A percentile compares a stretch with the other conserved stretches of the same genome.
These are phyloP conservation scores for Cynoglossus semilaevis DNA, from an alignment of 2,113 vertebrate genomes.

Conservation along the genomic window DNA sequence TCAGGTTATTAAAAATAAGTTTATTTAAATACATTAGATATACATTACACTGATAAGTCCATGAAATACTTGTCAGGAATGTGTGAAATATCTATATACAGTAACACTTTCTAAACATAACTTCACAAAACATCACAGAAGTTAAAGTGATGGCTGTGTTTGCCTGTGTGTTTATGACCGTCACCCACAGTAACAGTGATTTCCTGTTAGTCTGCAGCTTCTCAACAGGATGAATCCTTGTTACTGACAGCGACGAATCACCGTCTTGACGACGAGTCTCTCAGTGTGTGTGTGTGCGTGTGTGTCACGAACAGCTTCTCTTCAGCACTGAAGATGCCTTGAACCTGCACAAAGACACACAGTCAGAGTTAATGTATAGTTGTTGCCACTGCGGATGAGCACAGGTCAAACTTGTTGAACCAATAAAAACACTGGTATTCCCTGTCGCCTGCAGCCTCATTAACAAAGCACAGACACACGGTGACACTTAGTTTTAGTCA, in stretches of 20 bases:
- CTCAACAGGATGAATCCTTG: conserved; percentile 82
- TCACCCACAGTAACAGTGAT: conserved; percentile 77
- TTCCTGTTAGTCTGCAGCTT: conserved; percentile 63
- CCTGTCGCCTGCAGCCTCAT: conserved; percentile 35
- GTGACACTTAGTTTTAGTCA: conserved; percentile 29
- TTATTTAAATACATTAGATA: too few relatives aligned
- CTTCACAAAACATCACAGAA: background rate
- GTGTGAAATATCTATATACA: background rate
- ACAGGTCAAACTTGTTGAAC: background rate
- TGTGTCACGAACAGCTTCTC: background rate
- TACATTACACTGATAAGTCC: too few relatives aligned
- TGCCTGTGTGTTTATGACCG: conserved; percentile 23
- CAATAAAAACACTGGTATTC: conserved; percentile 27
- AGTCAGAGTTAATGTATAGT: background rate
- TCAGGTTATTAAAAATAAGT: too few relatives aligned
- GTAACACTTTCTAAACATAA: background rate
- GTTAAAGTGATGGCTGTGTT: too few relatives aligned
- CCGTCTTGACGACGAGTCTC: background rate
- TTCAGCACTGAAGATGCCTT: background rate
- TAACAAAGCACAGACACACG: conserved; percentile 27
- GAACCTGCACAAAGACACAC: conserved; percentile 1
- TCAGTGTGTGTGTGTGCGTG: background rate
- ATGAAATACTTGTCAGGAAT: too few relatives aligned
- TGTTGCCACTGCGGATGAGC: background rate
- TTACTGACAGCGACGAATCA: conserved; percentile 74